These are phyloP conservation scores for Catocala fraxini DNA, from an alignment of 2,888 invertebrate species.

Conservation along the genomic window DNA sequence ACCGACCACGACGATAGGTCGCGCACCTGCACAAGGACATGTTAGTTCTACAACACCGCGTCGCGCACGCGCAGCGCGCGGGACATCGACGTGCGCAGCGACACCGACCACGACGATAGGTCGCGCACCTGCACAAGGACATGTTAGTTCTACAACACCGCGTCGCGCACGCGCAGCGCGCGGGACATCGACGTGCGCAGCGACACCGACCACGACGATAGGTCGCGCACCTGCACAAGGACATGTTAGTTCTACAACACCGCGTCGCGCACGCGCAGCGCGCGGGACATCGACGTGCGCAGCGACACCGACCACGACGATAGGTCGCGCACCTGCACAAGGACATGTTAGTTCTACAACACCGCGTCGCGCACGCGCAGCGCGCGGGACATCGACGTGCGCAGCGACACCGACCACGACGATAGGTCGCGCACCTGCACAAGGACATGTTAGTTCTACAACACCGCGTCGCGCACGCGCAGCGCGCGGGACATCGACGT, in stretches of 20 bases:
- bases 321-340: conserved; percentile 92
- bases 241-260: conserved; percentile 79
- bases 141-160: conserved; percentile 86
- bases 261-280: conserved; percentile 93
- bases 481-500: conserved; percentile 92
- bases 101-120: conserved; percentile 95
- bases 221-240: conserved; percentile 90
- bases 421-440: conserved; percentile 93
- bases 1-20: too few species aligned
- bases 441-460: not conserved
- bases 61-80: conserved; percentile 93
- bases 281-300: conserved; percentile 91
- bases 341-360: conserved; percentile 52
- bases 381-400: conserved; percentile 92
- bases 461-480: conserved; percentile 93
- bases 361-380: conserved; percentile 94
- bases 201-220: conserved; percentile 95
- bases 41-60: conserved; percentile 83
- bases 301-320: conserved; percentile 95
- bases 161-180: conserved; percentile 93
- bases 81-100: conserved; percentile 92
- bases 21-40: too few species aligned
- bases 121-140: conserved; percentile 90
- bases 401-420: conserved; percentile 94
- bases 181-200: conserved; percentile 92